Percentiles rank a stretch among this genome's conserved stretches.
Evolutionary conservation across 2,797 vertebrate genomes (phyloP).

Genomic region (Hozukius guyotensis): DNA sequence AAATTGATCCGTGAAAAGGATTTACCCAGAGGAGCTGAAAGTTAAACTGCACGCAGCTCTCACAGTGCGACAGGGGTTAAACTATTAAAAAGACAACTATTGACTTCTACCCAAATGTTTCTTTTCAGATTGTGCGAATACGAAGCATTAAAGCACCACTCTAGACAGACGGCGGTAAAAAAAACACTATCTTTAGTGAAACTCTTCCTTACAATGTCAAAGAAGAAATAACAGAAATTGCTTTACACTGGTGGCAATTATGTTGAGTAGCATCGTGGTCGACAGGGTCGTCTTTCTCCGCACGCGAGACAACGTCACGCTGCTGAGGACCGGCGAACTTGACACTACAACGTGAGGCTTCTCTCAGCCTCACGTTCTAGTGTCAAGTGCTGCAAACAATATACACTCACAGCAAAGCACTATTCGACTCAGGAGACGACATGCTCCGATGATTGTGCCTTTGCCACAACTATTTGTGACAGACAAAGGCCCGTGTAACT

Average conservation of each 20-base stretch:
- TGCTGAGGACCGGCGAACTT: conserved; percentile 68
- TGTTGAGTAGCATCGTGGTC: conserved; percentile 56
- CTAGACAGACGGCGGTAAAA: conserved; percentile 29
- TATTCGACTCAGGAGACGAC: conserved; percentile 69
- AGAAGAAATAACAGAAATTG: conserved; percentile 58
- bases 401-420: conserved; percentile 77
- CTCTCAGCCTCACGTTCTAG: conserved; percentile 64
- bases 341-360: conserved; percentile 45
- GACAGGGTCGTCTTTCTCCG: conserved; percentile 52
- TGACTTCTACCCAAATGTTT: conserved; percentile 37
- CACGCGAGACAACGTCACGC: conserved; percentile 59
- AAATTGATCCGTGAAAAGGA: conserved; percentile 65
- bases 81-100: conserved; percentile 47
- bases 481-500: conserved; percentile 72
- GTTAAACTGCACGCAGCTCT: conserved; percentile 49
- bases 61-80: conserved; percentile 25
- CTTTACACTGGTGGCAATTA: conserved; percentile 50
- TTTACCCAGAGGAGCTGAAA: conserved; percentile 39
- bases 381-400: conserved; percentile 85
- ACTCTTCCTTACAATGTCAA: conserved; percentile 37
- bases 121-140: conserved; percentile 55
- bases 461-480: conserved; percentile 70
- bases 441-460: conserved; percentile 70
- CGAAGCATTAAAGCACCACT: conserved; percentile 58
- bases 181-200: conserved; percentile 23